A percentile compares a stretch with the other conserved stretches of the same genome.
Evolutionary conservation across 2,113 vertebrate genomes (phyloP).

Genomic region (Lethenteron camtschaticum): DNA sequence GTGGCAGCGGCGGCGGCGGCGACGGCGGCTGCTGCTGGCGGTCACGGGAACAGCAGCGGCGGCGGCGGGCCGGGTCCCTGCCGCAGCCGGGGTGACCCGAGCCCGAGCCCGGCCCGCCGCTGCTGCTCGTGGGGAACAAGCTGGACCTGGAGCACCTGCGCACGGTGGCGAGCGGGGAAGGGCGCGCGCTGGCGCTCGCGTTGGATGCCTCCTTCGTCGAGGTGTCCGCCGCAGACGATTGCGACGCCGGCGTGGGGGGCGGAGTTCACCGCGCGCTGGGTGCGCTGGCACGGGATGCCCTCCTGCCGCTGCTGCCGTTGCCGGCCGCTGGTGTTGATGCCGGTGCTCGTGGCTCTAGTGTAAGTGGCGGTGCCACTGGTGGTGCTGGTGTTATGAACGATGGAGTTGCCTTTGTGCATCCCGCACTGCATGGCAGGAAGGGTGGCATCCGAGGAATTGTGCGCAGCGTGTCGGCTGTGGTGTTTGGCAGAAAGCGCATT

Average conservation of each 20-base stretch:
- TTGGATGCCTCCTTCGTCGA: slow-evolving; percentile 22
- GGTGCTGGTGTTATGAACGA: too few species aligned
- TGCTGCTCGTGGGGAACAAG: slow-evolving; percentile 21
- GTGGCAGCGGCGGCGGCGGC: slow-evolving; percentile 18
- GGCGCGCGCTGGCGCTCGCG: slow-evolving; percentile 16
- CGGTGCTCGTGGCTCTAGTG: too few species aligned
- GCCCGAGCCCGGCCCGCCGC: too few species aligned
- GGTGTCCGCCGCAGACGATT: slow-evolving; percentile 23
- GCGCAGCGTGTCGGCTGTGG: slow-evolving; percentile 19
- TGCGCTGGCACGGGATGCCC: slow-evolving; percentile 16
- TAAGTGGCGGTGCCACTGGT: too few species aligned
- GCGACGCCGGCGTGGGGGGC: slow-evolving; percentile 20
- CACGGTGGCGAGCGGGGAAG: slow-evolving; percentile 20
- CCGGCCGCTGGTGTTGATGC: too few species aligned
- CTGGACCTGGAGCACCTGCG: slow-evolving; percentile 22
- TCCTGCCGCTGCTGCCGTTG: slow-evolving; percentile 7
- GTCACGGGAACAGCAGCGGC: background rate
- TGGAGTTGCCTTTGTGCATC: too few species aligned
- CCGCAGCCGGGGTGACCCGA: slow-evolving; percentile 7
- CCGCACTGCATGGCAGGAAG: too few species aligned
- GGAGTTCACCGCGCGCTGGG: slow-evolving; percentile 19
- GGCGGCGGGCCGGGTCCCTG: slow-evolving; percentile 11
- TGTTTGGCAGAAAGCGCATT: too few species aligned
- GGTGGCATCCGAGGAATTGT: slow-evolving; percentile 20
- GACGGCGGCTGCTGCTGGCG: slow-evolving; percentile 18